Base-by-base conservation (phyloP, 2,797 vertebrate species). In the Melanotaenia maccullochi region DNA sequence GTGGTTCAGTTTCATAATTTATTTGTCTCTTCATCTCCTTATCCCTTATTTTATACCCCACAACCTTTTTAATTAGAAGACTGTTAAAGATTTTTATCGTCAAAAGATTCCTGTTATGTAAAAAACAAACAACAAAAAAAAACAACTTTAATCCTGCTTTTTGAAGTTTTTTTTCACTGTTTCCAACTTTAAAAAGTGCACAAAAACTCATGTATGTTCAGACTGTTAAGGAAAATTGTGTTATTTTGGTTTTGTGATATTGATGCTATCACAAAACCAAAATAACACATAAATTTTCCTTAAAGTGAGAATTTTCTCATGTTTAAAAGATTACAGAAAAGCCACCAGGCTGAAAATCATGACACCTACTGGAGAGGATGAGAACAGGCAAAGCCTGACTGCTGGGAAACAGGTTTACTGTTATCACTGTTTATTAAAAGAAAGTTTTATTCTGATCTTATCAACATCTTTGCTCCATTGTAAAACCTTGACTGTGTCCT, bases 401-500 rank as follows among this genome's bases (percentile, higher is more conserved):
- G 61, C 28, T 11, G 28, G 38, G 4, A 60, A 44, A 13, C 32
- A 42, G 14, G 75, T 58, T 42, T 12, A 9, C 4, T 59, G 3
- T 52, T 30, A 30, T 35, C 54, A 12, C 55, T 38, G 14, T 38
- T 65, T 9, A 71, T 52, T 35, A 22, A 32, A 22, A 33, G 52
- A 67, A 71, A 3, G n/a, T 60, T 73, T 65, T 5, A 42, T 52
- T 52, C 14, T n/a, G 20, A 18, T 9, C 42, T 71, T 59, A 78
- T 76, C 78, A 65, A 36, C 9, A 25, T 71, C 12, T 65, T 57
- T 60, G 64, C 63, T 68, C 58, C 3, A 47, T 38, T 30, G 62
- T 71, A 52, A 76, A 76, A 67, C 24, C 7, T 51, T 22, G 63
- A 44, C 64, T 1, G 14, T 76, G 74, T 78, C 79, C 77, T 90